Percentiles rank a stretch among this genome's conserved stretches.
phyloP scores from a whole-genome alignment of 2,113 vertebrate species.

The Nothoprocta perdicaria region DNA sequence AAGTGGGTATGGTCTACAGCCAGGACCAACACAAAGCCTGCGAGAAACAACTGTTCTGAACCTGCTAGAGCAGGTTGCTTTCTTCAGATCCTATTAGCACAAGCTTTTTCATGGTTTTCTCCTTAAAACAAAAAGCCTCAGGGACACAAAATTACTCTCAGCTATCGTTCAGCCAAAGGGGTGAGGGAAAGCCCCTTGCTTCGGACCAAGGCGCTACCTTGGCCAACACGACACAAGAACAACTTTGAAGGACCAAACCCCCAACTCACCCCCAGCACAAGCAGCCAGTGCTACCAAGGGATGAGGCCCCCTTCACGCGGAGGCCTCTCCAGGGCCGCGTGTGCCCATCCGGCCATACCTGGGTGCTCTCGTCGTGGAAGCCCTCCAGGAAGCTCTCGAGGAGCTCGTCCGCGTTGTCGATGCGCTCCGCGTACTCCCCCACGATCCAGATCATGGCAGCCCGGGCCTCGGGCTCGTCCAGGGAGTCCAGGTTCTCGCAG shows the following conservation, averaged over 20 bases:
- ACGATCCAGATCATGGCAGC: slow-evolving; percentile 99
- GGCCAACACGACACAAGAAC: not conserved
- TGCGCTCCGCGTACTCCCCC: slow-evolving; percentile 94
- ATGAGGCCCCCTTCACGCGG: not conserved
- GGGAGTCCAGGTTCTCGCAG: slow-evolving; percentile 95
- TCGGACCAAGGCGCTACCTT: not conserved
- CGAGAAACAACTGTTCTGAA: fast-evolving
- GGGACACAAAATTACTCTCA: not conserved
- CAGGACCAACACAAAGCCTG: fast-evolving
- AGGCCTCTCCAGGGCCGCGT: not conserved
- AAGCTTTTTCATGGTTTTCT: not conserved
- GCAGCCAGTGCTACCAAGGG: not conserved
- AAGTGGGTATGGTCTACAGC: not conserved
- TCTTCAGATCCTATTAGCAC: fast-evolving
- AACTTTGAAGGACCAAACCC: not conserved
- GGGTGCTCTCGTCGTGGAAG: slow-evolving; percentile 98
- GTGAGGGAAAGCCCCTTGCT: too few relatives aligned
- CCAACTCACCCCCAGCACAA: not conserved
- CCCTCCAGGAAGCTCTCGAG: slow-evolving; percentile 97
- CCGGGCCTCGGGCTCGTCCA: slow-evolving; percentile 94
- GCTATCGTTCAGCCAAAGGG: not conserved
- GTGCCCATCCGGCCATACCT: slow-evolving; percentile 73
- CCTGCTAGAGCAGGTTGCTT: not conserved
- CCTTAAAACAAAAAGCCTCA: too few relatives aligned
- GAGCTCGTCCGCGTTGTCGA: slow-evolving; percentile 94